A percentile compares a stretch with the other conserved stretches of the same genome.
Conservation (phyloP, 2,797 vertebrate species). For the Myripristis jacobus region DNA sequence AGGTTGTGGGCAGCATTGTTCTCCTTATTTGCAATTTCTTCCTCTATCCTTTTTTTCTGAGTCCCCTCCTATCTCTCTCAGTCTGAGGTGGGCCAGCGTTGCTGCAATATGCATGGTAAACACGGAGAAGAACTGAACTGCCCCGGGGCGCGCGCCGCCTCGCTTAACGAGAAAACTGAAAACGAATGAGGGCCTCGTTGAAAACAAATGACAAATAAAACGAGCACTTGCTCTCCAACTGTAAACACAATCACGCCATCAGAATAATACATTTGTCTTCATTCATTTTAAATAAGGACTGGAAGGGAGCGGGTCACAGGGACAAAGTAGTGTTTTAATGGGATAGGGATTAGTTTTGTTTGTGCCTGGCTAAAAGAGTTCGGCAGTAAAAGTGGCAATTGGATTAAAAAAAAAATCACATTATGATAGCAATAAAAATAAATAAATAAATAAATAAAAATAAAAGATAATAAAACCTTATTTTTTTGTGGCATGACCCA, state of each 20-base stretch:
- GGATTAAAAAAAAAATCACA: not conserved
- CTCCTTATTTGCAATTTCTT: not conserved
- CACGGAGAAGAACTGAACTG: conserved; percentile 26
- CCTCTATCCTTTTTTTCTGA: not conserved
- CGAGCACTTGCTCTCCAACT: conserved; percentile 34
- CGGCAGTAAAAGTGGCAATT: conserved; percentile 4
- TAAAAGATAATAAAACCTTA: not conserved
- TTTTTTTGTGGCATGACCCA: not conserved
- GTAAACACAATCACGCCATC: conserved; percentile 49
- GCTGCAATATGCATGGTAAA: conserved; percentile 24
- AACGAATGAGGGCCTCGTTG: conserved; percentile 48
- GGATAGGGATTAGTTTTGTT: not conserved
- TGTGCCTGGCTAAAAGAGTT: not conserved
- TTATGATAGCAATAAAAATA: not conserved
- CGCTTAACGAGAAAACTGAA: conserved; percentile 51
- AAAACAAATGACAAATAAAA: conserved; percentile 54
- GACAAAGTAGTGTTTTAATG: conserved; percentile 6
- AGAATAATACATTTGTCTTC: conserved; percentile 35
- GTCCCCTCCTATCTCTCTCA: not conserved
- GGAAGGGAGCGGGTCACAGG: conserved; percentile 16
- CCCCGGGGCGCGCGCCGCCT: conserved; percentile 39
- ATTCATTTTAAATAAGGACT: conserved; percentile 1
- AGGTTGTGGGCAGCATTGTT: conserved; percentile 15
- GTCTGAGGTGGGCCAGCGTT: not conserved
- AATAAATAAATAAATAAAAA: not conserved